Conservation (phyloP, 53 echinoderm and acorn worm genomes). For the Henricia sp. region DNA sequence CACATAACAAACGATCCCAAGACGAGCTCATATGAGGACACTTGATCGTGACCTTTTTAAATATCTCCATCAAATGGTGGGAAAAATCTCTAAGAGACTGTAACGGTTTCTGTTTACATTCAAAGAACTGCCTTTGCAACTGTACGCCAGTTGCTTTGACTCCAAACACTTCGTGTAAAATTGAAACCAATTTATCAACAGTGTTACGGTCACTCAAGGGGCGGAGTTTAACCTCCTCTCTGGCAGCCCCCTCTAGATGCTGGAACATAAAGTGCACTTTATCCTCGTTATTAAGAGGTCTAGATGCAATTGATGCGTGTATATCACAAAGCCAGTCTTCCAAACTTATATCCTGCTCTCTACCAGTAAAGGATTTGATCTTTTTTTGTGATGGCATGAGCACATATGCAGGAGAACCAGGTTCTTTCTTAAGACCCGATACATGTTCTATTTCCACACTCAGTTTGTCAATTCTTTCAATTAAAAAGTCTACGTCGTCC, state of each 20-base stretch:
- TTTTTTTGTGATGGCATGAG: constrained; percentile 28
- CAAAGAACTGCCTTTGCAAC: constrained; percentile 21
- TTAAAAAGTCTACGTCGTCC: not conserved
- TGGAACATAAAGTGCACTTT: constrained; percentile 44
- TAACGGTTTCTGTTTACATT: not conserved
- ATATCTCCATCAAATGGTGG: constrained; percentile 11
- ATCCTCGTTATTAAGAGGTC: constrained; percentile 30
- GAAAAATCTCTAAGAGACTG: constrained; percentile 19
- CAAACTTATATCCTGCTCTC: not conserved
- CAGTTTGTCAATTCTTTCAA: not conserved
- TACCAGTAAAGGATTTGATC: constrained; percentile 28
- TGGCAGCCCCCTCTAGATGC: constrained; percentile 29
- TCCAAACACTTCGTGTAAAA: constrained; percentile 26
- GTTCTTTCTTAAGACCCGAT: not conserved
- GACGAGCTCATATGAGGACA: not conserved
- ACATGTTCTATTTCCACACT: not conserved
- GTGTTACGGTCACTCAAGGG: not conserved
- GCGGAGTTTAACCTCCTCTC: constrained; percentile 18
- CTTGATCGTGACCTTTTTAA: not conserved
- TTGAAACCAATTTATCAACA: constrained; percentile 3
- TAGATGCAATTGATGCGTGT: constrained; percentile 30
- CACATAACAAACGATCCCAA: constrained; percentile 13
- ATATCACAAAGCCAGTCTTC: constrained; percentile 37
- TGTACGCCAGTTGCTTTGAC: constrained; percentile 23
- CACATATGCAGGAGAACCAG: not conserved